Base-by-base conservation (phyloP, 2,797 vertebrate species). In the Mormyrus hasselquistii region DNA sequence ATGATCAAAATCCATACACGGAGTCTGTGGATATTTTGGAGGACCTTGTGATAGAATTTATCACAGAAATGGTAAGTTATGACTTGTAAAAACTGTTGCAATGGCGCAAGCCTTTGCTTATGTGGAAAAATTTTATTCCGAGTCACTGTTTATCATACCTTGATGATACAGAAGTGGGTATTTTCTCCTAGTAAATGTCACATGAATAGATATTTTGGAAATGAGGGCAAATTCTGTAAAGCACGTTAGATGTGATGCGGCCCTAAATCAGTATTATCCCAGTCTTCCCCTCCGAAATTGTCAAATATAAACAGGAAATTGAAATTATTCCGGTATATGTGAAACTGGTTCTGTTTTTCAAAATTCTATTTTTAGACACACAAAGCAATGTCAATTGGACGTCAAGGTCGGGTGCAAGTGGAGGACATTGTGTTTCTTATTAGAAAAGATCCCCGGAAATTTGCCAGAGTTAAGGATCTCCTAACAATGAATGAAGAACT, bases 401-500 rank as follows among this genome's bases (percentile, higher is more conserved):
- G 98, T 83, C 98, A 99, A 94, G 98, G 99, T 3, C 97, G 98
- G 0, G 98, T 99, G 6, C 99, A 99, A 95, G 99, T 99, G 85
- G 98, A 99, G 94, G 99, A 99, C 94, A 99, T 99, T 0, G 98
- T 99, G 1, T 99, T 98, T 91, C 96, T 99, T 0, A 99, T 99
- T 41, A 96, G 98, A 38, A 99, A 99, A 91, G 98, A 99, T 88
- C 98, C 98, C 2, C 93, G 98, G 85, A 99, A 99, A 93, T 99
- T 99, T 92, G 98, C 98, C 87, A 92, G 98, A 90, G 98, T 99
- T 69, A 99, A 99, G 94, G 99, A 99, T 91, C 96, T 99, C 84
- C 96, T 99, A 49, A 99, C 98, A 3, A 99, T 99, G 99, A 99
- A 99, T 86, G 99, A 99, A 91, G 99, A 99, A 94, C 94, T 99